Evolutionary conservation across 1,140 invertebrate genomes (phyloP).

Genomic region (Tetramorium simillimum): DNA sequence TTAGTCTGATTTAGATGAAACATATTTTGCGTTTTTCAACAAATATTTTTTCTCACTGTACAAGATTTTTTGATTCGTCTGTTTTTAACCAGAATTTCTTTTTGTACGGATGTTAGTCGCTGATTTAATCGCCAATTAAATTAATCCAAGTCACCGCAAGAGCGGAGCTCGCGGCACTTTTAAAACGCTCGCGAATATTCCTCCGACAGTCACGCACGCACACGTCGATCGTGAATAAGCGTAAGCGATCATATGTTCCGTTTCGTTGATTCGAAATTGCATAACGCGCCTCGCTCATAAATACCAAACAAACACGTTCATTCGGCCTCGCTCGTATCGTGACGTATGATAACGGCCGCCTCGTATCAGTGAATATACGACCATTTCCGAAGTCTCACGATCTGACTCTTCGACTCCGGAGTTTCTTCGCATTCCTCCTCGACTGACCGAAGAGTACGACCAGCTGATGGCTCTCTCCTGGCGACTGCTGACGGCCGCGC

Average conservation of each 20-base stretch:
- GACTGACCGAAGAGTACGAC: not conserved
- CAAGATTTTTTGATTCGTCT: too few relatives aligned
- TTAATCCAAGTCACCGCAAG: too few relatives aligned
- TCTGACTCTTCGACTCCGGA: not conserved
- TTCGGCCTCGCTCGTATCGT: not conserved
- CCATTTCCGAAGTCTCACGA: not conserved
- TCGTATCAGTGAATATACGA: not conserved
- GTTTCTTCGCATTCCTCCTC: not conserved
- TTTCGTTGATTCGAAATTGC: not conserved
- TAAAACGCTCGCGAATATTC: too few relatives aligned
- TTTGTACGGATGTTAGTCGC: too few relatives aligned
- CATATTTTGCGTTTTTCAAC: too few relatives aligned
- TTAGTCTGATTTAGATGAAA: too few relatives aligned
- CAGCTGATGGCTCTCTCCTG: constrained; percentile 48
- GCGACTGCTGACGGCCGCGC: constrained; percentile 1
- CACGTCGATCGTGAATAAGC: too few relatives aligned
- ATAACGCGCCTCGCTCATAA: not conserved
- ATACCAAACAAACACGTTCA: not conserved
- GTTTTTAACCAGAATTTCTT: too few relatives aligned
- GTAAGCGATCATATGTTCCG: not conserved
- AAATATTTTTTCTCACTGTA: too few relatives aligned
- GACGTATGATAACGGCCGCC: not conserved
- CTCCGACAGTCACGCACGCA: too few relatives aligned
- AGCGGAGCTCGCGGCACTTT: too few relatives aligned
- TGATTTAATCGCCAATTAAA: too few relatives aligned